phyloP scores from a whole-genome alignment of 1,140 invertebrate genomes.

The Forficula auricularia region DNA sequence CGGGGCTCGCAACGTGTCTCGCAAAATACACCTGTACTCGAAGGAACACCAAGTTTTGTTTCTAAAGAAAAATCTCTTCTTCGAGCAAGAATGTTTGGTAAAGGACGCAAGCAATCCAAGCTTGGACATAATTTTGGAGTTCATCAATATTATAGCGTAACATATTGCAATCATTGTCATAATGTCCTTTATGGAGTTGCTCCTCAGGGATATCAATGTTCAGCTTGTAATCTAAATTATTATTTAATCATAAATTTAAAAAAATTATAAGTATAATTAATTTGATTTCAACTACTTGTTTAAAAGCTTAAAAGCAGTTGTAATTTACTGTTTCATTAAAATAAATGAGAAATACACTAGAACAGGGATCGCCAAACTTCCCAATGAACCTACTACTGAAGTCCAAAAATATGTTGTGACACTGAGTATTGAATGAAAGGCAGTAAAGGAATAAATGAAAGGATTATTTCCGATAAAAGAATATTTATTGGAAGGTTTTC shows the following conservation, averaged over 20 bases:
- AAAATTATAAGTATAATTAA: too few relatives aligned
- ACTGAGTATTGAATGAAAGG: too few relatives aligned
- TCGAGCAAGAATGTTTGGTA: slow-evolving; percentile 50
- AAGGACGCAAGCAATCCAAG: slow-evolving; percentile 48
- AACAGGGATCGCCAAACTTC: too few relatives aligned
- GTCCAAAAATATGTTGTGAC: too few relatives aligned
- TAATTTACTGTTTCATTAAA: too few relatives aligned
- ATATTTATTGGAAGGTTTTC: too few relatives aligned
- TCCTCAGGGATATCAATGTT: slow-evolving; percentile 82
- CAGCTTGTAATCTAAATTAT: slow-evolving; percentile 38
- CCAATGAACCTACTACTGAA: too few relatives aligned
- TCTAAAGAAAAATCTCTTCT: slow-evolving; percentile 68
- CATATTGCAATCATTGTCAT: slow-evolving; percentile 83
- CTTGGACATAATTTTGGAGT: slow-evolving; percentile 79
- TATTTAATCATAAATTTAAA: slow-evolving; percentile 6
- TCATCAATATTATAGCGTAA: slow-evolving; percentile 75
- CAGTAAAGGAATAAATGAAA: too few relatives aligned
- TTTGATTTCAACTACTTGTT: too few relatives aligned
- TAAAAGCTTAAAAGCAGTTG: too few relatives aligned
- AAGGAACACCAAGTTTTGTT: slow-evolving; percentile 58
- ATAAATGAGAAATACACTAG: too few relatives aligned
- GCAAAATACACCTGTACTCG: slow-evolving; percentile 31
- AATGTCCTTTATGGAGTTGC: slow-evolving; percentile 83
- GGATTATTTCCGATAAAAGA: too few relatives aligned
- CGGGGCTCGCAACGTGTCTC: slow-evolving; percentile 32